These are phyloP conservation scores for Clostera curtula DNA, from an alignment of 2,888 invertebrate species.

Conservation along the genomic window DNA sequence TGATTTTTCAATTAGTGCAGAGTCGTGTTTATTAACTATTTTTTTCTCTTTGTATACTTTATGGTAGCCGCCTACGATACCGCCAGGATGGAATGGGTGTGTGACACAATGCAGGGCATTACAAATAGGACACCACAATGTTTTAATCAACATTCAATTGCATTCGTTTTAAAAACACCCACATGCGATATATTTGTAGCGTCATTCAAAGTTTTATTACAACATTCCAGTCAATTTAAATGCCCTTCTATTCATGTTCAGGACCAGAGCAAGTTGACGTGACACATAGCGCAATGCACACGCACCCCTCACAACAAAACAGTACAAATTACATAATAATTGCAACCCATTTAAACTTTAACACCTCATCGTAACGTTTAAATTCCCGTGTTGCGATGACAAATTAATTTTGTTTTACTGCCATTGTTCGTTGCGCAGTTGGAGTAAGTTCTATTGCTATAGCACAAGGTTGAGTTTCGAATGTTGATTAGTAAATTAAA, in stretches of 20 bases:
- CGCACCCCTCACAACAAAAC: constrained; percentile 28
- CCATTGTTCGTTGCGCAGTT: constrained; percentile 11
- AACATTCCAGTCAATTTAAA: too few relatives aligned
- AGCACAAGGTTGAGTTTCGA: constrained; percentile 18
- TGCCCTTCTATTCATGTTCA: constrained; percentile 9
- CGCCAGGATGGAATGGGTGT: too few relatives aligned
- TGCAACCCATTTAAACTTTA: constrained; percentile 37
- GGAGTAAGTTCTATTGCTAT: constrained; percentile 4
- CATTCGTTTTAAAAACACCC: too few relatives aligned
- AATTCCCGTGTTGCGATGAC: constrained; percentile 34
- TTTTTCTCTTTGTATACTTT: too few relatives aligned
- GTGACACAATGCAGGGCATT: too few relatives aligned
- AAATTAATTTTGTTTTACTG: constrained; percentile 22
- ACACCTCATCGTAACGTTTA: constrained; percentile 36
- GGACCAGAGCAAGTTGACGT: constrained; percentile 17
- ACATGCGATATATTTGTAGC: too few relatives aligned
- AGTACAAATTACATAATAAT: constrained; percentile 34
- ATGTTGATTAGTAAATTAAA: constrained; percentile 2
- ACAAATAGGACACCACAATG: too few relatives aligned
- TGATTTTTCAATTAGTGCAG: too few relatives aligned
- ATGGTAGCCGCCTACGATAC: too few relatives aligned
- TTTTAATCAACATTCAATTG: too few relatives aligned
- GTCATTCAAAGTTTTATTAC: too few relatives aligned
- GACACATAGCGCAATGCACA: constrained; percentile 31
- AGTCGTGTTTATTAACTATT: too few relatives aligned